Evolutionary conservation across 2,888 invertebrate species (phyloP), one percentile per base, ranked within the genome.

Genomic region (Phyllotreta striolata): DNA sequence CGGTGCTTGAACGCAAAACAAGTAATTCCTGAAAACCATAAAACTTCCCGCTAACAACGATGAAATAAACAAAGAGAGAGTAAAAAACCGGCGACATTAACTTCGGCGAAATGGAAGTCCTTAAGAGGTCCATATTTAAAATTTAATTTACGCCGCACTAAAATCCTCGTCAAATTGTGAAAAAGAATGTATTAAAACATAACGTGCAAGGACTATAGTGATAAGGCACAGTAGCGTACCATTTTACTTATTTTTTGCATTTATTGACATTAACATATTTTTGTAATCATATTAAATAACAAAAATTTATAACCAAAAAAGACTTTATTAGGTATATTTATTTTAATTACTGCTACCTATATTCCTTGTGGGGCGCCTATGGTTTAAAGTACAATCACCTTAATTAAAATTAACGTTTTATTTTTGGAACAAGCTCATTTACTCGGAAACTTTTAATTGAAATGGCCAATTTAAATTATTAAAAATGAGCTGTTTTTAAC

Each of bases 111-210:
- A 57, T 57, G 39, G 57, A 57, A 46, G 57, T 57, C 46, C 57
- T 57, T 47, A 39, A 57, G 47, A 57, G 57, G 57, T 47, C 46
- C 46, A 57, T 47, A 56, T 57, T 57, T 47, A 57, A 57, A 57
- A 57, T 57, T 57, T 57, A 57, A 57, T 57, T 57, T 57, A 39
- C 39, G 39, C 7, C 44, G 46, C 24, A 38, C 37, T 57, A 47
- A 57, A 57, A 46, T 57, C 46, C 24, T 57, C 51, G 51, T 51
- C 51, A 51, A 51, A 51, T 51, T 51, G 51, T 51, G 24, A 51
- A 51, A 51, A 51, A 51, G 51, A 51, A 7, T 38, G 37, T 35
- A 51, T 35, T 12, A 10, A 12, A 10, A 10, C 24, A 24, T 24
- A 51, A n/a, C 37, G 8, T 37, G 51, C 7, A 34, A 12, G 37